These are phyloP conservation scores for Petrolisthes manimaculis DNA, from an alignment of 2,888 invertebrate genomes.

Conservation along the genomic window DNA sequence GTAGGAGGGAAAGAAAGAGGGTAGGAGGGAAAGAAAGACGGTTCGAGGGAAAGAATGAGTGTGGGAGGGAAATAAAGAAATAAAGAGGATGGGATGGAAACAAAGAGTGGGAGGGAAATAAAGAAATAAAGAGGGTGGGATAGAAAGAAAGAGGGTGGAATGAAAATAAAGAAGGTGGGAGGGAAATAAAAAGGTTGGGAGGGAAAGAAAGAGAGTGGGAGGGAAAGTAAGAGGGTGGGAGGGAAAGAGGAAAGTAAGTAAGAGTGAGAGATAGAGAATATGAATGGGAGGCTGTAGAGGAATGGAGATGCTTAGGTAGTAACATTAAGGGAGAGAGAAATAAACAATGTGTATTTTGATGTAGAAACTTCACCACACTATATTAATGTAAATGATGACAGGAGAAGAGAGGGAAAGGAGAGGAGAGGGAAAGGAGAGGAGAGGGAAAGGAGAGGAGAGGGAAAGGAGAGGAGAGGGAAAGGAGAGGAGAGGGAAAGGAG, in stretches of 20 bases:
- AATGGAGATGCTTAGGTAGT: too few species aligned
- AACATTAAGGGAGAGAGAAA: too few species aligned
- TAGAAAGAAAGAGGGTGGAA: neutral
- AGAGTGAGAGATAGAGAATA: neutral
- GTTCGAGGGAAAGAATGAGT: neutral
- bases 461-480: neutral
- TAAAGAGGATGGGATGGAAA: neutral
- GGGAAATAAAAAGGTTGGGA: neutral
- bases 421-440: neutral
- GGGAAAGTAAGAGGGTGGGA: neutral
- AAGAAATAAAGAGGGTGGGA: neutral
- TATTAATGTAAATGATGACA: neutral
- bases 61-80: neutral
- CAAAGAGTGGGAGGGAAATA: neutral
- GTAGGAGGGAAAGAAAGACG: neutral
- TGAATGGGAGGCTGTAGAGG: too few species aligned
- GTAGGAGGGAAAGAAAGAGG: neutral
- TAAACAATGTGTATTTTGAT: too few species aligned
- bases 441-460: neutral
- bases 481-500: neutral
- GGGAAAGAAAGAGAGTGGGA: neutral
- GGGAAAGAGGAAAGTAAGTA: neutral
- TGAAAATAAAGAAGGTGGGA: neutral
- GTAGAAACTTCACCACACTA: neutral
- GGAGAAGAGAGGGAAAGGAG: neutral